A percentile compares a stretch with the other conserved stretches of the same genome.
These are phyloP conservation scores for Dysmachus trigonus DNA, from an alignment of 2,888 invertebrate genomes.

Conservation along the genomic window DNA sequence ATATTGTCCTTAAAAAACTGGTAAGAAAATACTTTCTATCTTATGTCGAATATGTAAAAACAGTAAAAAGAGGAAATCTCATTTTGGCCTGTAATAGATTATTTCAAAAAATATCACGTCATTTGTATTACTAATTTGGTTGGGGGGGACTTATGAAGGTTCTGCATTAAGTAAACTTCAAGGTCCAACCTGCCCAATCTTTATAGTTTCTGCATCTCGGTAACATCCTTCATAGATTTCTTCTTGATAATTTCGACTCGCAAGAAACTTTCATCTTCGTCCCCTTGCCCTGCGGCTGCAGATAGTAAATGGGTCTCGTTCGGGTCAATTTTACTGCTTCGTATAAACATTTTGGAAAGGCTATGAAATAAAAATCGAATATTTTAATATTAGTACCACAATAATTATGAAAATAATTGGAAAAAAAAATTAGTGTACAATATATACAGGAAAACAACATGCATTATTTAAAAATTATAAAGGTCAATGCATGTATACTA, in stretches of 20 bases:
- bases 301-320: conserved; percentile 60
- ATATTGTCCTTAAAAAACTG: background rate
- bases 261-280: conserved; percentile 55
- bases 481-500: background rate
- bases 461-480: too few species aligned
- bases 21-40: background rate
- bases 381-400: background rate
- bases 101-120: conserved; percentile 24
- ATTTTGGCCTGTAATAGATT: conserved; percentile 19
- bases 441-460: background rate
- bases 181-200: background rate
- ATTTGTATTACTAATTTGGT: background rate
- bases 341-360: conserved; percentile 51
- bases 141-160: background rate
- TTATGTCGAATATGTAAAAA: background rate
- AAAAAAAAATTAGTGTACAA: background rate
- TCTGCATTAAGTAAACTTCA: background rate
- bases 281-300: conserved; percentile 46
- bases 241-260: conserved; percentile 59
- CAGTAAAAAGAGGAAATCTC: conserved; percentile 12
- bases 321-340: conserved; percentile 54
- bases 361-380: background rate
- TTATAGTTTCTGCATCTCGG: conserved; percentile 63
- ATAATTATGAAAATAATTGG: background rate
- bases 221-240: conserved; percentile 59